Conservation (phyloP, 2,888 invertebrate species). For the Bombyx huttoni region DNA sequence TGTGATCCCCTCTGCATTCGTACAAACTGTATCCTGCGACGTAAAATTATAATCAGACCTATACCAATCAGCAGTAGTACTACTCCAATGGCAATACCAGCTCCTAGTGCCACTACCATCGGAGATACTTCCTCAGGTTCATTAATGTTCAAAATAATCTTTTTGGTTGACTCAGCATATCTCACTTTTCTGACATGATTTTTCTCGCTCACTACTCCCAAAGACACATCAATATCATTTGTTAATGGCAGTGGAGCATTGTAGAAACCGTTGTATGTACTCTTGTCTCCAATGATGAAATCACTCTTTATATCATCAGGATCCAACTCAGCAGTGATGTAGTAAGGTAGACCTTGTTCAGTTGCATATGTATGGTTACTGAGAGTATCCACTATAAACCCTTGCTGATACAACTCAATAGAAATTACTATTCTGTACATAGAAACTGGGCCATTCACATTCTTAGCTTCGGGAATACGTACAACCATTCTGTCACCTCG, state of each 20-base stretch:
- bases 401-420: slow-evolving; percentile 75
- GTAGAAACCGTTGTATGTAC: slow-evolving; percentile 79
- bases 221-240: slow-evolving; percentile 76
- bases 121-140: slow-evolving; percentile 59
- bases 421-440: slow-evolving; percentile 83
- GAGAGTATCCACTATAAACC: slow-evolving; percentile 73
- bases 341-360: slow-evolving; percentile 80
- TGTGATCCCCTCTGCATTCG: slow-evolving; percentile 62
- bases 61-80: slow-evolving; percentile 77
- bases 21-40: slow-evolving; percentile 51
- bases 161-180: slow-evolving; percentile 74
- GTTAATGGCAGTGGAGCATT: slow-evolving; percentile 81
- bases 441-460: slow-evolving; percentile 84
- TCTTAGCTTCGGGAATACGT: slow-evolving; percentile 76
- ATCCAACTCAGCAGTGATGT: slow-evolving; percentile 85
- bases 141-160: slow-evolving; percentile 66
- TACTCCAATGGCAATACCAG: slow-evolving; percentile 80
- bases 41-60: slow-evolving; percentile 75
- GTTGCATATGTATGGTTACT: slow-evolving; percentile 78
- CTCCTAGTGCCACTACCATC: slow-evolving; percentile 62
- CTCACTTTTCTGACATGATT: slow-evolving; percentile 76
- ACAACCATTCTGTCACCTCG: slow-evolving; percentile 76
- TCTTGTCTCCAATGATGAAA: slow-evolving; percentile 85
- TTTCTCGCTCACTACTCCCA: slow-evolving; percentile 80
- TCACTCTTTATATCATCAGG: slow-evolving; percentile 75